Conservation (phyloP, 2,888 invertebrate species). For the Drosophila neonasuta region DNA sequence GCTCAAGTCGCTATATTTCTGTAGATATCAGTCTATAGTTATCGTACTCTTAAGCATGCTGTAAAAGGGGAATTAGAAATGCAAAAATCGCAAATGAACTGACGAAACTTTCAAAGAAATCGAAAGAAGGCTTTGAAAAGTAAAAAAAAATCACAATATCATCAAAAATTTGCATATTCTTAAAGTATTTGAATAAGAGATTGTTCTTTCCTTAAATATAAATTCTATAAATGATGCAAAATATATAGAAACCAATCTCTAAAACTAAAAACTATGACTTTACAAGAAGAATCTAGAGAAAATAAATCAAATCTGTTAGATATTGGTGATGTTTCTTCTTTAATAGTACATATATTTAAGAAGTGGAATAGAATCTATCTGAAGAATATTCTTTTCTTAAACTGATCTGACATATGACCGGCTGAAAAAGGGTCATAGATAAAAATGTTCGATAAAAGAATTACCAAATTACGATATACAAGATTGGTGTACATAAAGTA, state of each 20-base stretch:
- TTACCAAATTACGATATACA: not conserved
- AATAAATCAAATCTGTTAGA: not conserved
- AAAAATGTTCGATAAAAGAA: not conserved
- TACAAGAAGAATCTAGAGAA: not conserved
- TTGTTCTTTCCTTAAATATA: too few relatives aligned
- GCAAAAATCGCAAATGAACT: not conserved
- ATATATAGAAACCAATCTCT: too few relatives aligned
- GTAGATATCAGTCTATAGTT: slow-evolving; percentile 46
- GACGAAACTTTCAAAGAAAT: not conserved
- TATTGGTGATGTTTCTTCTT: too few relatives aligned
- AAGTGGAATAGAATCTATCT: not conserved
- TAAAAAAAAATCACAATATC: not conserved
- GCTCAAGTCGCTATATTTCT: slow-evolving; percentile 81
- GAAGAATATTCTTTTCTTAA: not conserved
- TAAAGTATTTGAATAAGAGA: too few relatives aligned
- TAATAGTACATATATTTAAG: not conserved
- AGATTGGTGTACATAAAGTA: slow-evolving; percentile 3
- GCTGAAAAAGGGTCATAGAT: too few relatives aligned
- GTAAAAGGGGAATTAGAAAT: not conserved
- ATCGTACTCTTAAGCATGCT: not conserved
- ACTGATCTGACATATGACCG: too few relatives aligned
- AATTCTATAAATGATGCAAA: too few relatives aligned
- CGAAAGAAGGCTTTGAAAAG: not conserved
- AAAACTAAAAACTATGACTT: too few relatives aligned
- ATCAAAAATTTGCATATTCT: not conserved